These are phyloP conservation scores for Aquatica leii DNA, from an alignment of 2,888 invertebrate species.

Conservation along the genomic window DNA sequence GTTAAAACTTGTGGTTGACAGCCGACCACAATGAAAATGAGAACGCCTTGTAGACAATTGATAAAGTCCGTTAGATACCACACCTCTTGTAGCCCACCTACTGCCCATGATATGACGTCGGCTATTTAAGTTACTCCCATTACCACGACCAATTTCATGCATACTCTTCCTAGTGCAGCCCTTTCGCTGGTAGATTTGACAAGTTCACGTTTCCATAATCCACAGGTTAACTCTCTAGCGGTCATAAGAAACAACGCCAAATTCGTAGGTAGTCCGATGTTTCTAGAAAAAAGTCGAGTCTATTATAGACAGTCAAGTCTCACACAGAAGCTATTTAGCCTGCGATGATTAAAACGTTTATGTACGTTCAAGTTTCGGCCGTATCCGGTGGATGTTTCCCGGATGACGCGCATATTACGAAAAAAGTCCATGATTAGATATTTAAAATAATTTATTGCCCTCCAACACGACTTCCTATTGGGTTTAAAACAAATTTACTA, in stretches of 20 bases:
- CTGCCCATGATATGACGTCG: slow-evolving; percentile 84
- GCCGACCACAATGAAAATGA: slow-evolving; percentile 88
- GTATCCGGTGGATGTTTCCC: too few species aligned
- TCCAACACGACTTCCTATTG: too few species aligned
- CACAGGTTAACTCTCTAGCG: slow-evolving; percentile 85
- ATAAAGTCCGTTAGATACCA: slow-evolving; percentile 88
- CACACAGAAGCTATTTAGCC: too few species aligned
- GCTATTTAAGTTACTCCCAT: slow-evolving; percentile 84
- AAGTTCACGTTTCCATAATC: slow-evolving; percentile 87
- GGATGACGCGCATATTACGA: too few species aligned
- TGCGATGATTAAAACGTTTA: too few species aligned
- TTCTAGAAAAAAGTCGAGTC: too few species aligned
- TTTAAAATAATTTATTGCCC: too few species aligned
- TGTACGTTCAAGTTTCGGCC: too few species aligned
- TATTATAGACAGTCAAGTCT: too few species aligned
- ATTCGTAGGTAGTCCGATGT: too few species aligned
- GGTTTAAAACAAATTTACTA: too few species aligned
- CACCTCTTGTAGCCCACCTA: slow-evolving; percentile 80
- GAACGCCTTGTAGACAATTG: slow-evolving; percentile 86
- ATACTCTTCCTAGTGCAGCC: slow-evolving; percentile 83
- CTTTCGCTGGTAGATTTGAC: slow-evolving; percentile 85
- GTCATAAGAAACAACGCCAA: slow-evolving; percentile 81
- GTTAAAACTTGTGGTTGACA: slow-evolving; percentile 86
- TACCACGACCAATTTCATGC: slow-evolving; percentile 84
- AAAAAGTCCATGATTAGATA: too few species aligned